phyloP scores from a whole-genome alignment of 2,888 invertebrate species.

The Chrysodeixis includens region DNA sequence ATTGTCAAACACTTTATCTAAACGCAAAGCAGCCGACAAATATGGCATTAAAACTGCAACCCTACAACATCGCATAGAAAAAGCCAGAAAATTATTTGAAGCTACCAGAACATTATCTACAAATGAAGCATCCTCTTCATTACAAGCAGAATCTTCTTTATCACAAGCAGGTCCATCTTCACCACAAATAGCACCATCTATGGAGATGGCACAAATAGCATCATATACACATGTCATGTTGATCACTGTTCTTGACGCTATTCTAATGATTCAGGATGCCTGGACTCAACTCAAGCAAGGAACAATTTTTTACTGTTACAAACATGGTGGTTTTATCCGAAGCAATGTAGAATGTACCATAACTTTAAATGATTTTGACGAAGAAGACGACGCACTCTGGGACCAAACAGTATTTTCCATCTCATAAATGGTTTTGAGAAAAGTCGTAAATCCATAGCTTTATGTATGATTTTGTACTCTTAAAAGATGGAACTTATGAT shows the following conservation, averaged over 20 bases:
- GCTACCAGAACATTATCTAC: slow-evolving; percentile 23
- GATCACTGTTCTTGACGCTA: slow-evolving; percentile 48
- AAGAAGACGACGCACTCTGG: slow-evolving; percentile 48
- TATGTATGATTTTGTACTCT: too few species aligned
- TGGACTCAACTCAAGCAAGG: slow-evolving; percentile 39
- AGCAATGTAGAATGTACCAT: slow-evolving; percentile 34
- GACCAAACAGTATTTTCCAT: too few species aligned
- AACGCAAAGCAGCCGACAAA: slow-evolving; percentile 25
- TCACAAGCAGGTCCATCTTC: slow-evolving; percentile 34
- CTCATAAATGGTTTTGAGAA: too few species aligned
- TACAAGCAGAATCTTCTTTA: slow-evolving; percentile 38
- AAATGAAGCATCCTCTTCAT: slow-evolving; percentile 34
- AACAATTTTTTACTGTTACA: slow-evolving; percentile 44
- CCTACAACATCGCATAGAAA: slow-evolving; percentile 48
- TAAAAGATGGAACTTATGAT: too few species aligned
- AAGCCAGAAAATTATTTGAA: slow-evolving; percentile 38
- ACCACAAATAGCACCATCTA: slow-evolving; percentile 20
- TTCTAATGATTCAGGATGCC: slow-evolving; percentile 54
- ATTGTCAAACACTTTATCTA: neutral
- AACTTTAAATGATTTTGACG: slow-evolving; percentile 39
- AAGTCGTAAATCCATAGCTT: too few species aligned
- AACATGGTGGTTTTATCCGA: slow-evolving; percentile 48
- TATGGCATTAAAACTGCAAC: slow-evolving; percentile 38
- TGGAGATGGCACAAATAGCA: slow-evolving; percentile 11
- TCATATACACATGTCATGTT: too few species aligned